Base-by-base conservation (phyloP, 2,888 invertebrate species). In the Caenorhabditis macrosperma region DNA sequence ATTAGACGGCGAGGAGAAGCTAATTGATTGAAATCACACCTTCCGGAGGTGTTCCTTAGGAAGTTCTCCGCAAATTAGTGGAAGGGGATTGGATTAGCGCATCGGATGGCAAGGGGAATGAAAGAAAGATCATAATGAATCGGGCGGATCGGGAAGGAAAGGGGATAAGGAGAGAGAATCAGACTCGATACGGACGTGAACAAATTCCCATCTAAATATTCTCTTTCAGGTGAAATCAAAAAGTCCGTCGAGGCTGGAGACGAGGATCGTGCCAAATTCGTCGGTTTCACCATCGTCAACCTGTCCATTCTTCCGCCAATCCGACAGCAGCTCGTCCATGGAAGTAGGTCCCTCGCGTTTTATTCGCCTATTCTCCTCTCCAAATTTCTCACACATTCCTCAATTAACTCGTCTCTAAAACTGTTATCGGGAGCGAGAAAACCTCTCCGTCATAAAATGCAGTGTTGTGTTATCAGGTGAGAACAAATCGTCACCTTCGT, bases 271-370 rank as follows among this genome's bases (percentile, higher is more conserved):
- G 76, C 76, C 38, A 75, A 68, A 30, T 81, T 83, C 66, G 48
- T 82, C 44, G 85, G 85, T 12, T 85, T 81, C 71, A 72, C 71
- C 26, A 20, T 85, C 30, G 83, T 85, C 48, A 85, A 85, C 44
- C 61, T 83, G 9, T 72, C 83, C 0, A 68, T 69, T 4, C 46
- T 85, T 35, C 71, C 82, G 15, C 64, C 50, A n/a, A 64, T 83
- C 24, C 80, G 83, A 24, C 54, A 57, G 15, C 17, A 22, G 15
- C 52, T 83, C 50, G 74, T 71, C 17, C 28, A 41, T 52, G 50
- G 24, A 28, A 30, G 66, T 64, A 54, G 24, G 26, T 26, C 41
- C 28, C 17, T 26, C 28, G 5, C 24, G n/a, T n/a, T n/a, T n/a
- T n/a, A n/a, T n/a, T n/a, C n/a, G n/a, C n/a, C n/a, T n/a, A n/a